Percentiles rank a stretch among this genome's conserved stretches.
phyloP scores from a whole-genome alignment of 2,888 invertebrate species.

The Trichopoda pennipes region DNA sequence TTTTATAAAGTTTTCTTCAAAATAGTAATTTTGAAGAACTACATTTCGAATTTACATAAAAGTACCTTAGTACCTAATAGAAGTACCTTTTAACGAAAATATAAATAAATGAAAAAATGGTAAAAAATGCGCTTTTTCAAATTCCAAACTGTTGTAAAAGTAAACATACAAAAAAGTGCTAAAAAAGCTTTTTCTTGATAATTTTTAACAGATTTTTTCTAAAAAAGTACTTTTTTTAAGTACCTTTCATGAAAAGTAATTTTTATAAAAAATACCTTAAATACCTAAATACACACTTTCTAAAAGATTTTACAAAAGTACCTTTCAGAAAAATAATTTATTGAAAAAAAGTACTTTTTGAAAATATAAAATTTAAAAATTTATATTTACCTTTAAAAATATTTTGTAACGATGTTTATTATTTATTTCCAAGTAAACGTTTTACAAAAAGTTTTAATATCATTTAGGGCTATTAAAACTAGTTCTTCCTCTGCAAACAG shows the following conservation, averaged over 20 bases:
- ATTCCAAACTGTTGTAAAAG: too few relatives aligned
- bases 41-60: too few relatives aligned
- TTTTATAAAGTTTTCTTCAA: too few relatives aligned
- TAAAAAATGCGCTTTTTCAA: too few relatives aligned
- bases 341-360: background rate
- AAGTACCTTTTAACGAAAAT: too few relatives aligned
- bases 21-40: too few relatives aligned
- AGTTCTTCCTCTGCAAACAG: too few relatives aligned
- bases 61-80: too few relatives aligned
- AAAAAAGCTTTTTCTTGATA: background rate
- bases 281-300: background rate
- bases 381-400: background rate
- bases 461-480: too few relatives aligned
- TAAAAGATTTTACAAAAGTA: background rate
- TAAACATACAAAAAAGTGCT: too few relatives aligned
- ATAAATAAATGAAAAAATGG: too few relatives aligned
- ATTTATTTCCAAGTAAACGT: background rate
- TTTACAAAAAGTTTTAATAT: background rate
- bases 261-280: background rate
- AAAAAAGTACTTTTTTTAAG: background rate
- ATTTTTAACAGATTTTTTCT: too few relatives aligned
- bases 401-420: background rate
- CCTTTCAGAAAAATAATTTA: background rate
- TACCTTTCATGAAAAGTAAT: background rate
- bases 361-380: background rate